phyloP scores from a whole-genome alignment of 2,888 invertebrate genomes.

The Clanis bilineata region DNA sequence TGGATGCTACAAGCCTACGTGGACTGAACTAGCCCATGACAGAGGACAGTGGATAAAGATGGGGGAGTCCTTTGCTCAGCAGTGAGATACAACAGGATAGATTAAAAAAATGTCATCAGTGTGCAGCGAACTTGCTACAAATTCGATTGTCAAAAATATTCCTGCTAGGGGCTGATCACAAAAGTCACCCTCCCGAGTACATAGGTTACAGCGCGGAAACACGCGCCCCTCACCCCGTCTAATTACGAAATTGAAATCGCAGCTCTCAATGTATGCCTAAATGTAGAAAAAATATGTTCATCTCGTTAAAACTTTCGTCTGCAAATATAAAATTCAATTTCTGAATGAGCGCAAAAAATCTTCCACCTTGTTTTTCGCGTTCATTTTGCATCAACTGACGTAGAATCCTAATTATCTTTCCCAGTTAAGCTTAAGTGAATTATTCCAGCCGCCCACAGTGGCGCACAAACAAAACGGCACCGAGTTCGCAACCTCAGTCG shows the following conservation, averaged over 20 bases:
- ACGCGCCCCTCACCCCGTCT: slow-evolving; percentile 36
- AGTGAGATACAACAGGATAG: too few species aligned
- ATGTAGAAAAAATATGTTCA: slow-evolving; percentile 59
- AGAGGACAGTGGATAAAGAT: too few species aligned
- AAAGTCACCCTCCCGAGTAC: slow-evolving; percentile 40
- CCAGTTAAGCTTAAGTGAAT: slow-evolving; percentile 82
- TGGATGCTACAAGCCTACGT: too few species aligned
- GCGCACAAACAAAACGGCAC: slow-evolving; percentile 77
- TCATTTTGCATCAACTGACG: slow-evolving; percentile 80
- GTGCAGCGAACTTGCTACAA: too few species aligned
- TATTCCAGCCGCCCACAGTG: slow-evolving; percentile 79
- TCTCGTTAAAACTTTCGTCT: slow-evolving; percentile 77
- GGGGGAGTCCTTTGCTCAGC: too few species aligned
- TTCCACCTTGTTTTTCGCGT: slow-evolving; percentile 76
- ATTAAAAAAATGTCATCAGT: too few species aligned
- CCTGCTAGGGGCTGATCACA: slow-evolving; percentile 43
- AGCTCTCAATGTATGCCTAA: slow-evolving; percentile 59
- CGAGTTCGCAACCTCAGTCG: slow-evolving; percentile 79
- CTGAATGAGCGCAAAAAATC: slow-evolving; percentile 79
- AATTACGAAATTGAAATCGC: slow-evolving; percentile 59
- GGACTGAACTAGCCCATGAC: too few species aligned
- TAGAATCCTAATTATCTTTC: slow-evolving; percentile 82
- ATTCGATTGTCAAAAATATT: too few species aligned
- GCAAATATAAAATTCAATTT: slow-evolving; percentile 81
- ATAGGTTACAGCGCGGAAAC: slow-evolving; percentile 28